Evolutionary conservation across 35 echinoderm and acorn worm genomes (phyloP), one percentile per base, ranked within the genome.

Genomic region (Holothuria glaberrima): DNA sequence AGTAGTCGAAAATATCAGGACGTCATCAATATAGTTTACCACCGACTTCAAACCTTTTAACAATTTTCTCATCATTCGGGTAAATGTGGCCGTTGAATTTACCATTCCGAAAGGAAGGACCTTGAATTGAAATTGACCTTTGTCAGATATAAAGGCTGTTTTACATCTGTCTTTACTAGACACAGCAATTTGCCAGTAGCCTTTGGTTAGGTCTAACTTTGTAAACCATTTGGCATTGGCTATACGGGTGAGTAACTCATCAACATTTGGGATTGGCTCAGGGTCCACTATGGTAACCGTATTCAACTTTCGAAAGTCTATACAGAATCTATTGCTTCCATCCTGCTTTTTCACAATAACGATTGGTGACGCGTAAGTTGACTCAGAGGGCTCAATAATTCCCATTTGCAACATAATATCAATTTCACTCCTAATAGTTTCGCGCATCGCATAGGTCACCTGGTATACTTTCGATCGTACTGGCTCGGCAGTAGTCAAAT

Each of bases 241-340:
- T 30, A 95, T 26, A 52, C 54, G 16, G 1, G 48, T 50, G 2
- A 58, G 46, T 9, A 82, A 26, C 12, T 80, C 76, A 1, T 82
- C 79, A 4, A 60, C 16, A 82, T 82, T 59, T 27, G 79, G 79
- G 24, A 82, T 82, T 6, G 94, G 94, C 76, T 95, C 94, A 35
- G 94, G 72, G 48, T 95, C 89, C 41, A 95, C 91, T 14, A 89
- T 76, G 3, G 94, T 92, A 25, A 95, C 58, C 9, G 6, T 50
- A 31, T 95, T 95, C 28, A 92, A 75, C 56, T 76, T 68, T 32
- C 90, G 69, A 56, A 82, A 91, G 76, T 95, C 94, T 19, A 91
- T 35, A 75, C 90, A 95, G 44, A 92, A 91, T 74, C 94, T 79
- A 20, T 84, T n/a, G n/a, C n/a, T n/a, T n/a, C n/a, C n/a, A n/a